These are phyloP conservation scores for Furnarius figulus DNA, from an alignment of 2,113 vertebrate species.

Conservation along the genomic window DNA sequence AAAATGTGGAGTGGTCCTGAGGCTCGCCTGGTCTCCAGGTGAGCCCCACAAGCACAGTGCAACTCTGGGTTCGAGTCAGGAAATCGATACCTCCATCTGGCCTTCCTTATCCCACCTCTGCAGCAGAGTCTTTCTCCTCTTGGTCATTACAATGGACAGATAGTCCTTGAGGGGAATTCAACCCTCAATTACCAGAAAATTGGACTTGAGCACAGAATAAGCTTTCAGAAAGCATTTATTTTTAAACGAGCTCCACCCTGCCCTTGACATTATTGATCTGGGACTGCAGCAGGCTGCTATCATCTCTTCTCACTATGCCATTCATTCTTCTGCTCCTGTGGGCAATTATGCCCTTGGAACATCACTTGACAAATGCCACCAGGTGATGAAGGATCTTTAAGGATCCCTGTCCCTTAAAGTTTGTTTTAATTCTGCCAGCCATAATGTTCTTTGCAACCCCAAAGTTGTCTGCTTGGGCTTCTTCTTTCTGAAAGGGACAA, in stretches of 20 bases:
- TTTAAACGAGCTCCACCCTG: conserved; percentile 24
- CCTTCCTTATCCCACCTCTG: background rate
- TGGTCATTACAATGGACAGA: background rate
- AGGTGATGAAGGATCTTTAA: background rate
- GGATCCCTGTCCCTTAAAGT: background rate
- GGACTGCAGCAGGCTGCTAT: conserved; percentile 21
- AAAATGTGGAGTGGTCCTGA: background rate
- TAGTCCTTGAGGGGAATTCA: background rate
- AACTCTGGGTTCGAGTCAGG: background rate
- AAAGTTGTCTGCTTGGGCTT: background rate
- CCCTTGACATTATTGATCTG: conserved; percentile 50
- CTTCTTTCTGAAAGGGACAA: background rate
- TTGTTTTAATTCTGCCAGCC: background rate
- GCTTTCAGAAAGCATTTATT: conserved; percentile 17
- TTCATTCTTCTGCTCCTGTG: background rate
- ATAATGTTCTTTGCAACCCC: background rate
- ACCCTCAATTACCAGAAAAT: conserved; percentile 31
- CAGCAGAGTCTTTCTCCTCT: background rate
- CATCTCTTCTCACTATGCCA: background rate
- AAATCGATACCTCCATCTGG: background rate
- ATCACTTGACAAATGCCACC: background rate
- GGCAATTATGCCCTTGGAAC: background rate
- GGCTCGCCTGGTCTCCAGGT: background rate
- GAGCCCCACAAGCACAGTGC: background rate
- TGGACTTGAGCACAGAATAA: conserved; percentile 1